Evolutionary conservation across 2,797 vertebrate genomes (phyloP).

Genomic region (Epinephelus coioides): DNA sequence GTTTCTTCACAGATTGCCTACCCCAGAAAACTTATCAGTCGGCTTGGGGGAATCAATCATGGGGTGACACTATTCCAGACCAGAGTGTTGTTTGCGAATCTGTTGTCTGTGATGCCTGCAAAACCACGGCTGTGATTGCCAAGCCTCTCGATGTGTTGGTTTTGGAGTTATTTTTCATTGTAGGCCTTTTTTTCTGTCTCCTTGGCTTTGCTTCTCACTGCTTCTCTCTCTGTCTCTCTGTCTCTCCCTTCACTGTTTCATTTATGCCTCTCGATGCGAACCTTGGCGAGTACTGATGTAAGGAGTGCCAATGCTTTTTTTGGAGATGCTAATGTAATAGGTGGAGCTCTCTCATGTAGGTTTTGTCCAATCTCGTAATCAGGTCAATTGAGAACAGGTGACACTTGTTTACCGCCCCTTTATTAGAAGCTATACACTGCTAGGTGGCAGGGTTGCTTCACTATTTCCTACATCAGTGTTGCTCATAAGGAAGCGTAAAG

Average conservation of each 20-base stretch:
- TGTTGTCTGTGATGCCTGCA: conserved; percentile 80
- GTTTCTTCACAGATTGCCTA: conserved; percentile 80
- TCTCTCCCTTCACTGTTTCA: conserved; percentile 46
- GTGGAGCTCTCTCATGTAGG: no score
- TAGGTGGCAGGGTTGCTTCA: no score
- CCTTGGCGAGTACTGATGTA: conserved; percentile 69
- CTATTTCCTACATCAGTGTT: no score
- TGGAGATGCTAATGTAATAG: conserved; percentile 45
- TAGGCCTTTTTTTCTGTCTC: conserved; percentile 63
- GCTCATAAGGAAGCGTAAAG: no score
- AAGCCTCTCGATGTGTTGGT: conserved; percentile 78
- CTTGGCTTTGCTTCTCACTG: conserved; percentile 45
- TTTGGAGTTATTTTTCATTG: conserved; percentile 82
- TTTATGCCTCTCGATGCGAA: conserved; percentile 59
- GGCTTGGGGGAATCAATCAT: conserved; percentile 84
- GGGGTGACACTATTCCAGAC: conserved; percentile 77
- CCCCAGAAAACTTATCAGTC: conserved; percentile 82
- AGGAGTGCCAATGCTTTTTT: conserved; percentile 67
- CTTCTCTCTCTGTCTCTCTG: not conserved
- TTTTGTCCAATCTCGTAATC: no score
- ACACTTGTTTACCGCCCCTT: no score
- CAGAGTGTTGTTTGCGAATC: conserved; percentile 80
- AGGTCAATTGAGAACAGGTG: no score
- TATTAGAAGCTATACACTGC: no score
- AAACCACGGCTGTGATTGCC: conserved; percentile 78